Evolutionary conservation across 2,888 invertebrate genomes (phyloP).

Genomic region (Lasioglossum figueresi): DNA sequence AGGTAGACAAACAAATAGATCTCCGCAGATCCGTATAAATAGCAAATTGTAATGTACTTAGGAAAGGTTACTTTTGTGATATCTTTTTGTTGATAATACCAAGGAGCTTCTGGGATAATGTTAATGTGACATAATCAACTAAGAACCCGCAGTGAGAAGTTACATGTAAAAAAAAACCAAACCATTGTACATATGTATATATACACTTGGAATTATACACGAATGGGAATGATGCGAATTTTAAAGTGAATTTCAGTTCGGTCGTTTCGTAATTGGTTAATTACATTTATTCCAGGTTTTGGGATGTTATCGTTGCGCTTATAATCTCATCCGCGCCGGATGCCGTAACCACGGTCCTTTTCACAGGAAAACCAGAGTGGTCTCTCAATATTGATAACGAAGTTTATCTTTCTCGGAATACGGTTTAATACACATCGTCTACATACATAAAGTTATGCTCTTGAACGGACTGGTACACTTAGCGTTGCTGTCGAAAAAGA

Average conservation of each 20-base stretch:
- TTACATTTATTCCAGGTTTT: background rate
- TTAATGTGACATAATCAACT: slow-evolving; percentile 1
- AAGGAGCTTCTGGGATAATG: background rate
- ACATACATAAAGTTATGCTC: no score
- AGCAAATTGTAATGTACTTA: background rate
- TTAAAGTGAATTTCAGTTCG: slow-evolving; percentile 33
- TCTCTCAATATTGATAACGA: slow-evolving; percentile 29
- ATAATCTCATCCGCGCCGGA: background rate
- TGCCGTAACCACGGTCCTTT: background rate
- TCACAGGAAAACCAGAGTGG: slow-evolving; percentile 38
- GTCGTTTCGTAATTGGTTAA: background rate
- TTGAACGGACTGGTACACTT: no score
- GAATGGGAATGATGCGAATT: slow-evolving; percentile 49
- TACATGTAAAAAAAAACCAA: slow-evolving; percentile 31
- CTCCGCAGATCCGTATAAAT: background rate
- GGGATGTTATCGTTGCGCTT: slow-evolving; percentile 12
- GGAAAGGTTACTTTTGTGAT: background rate
- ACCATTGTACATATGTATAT: slow-evolving; percentile 54
- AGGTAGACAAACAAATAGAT: background rate
- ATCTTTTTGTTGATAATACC: background rate
- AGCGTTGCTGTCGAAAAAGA: no score
- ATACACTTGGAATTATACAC: slow-evolving; percentile 24
- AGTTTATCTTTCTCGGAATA: slow-evolving; percentile 15
- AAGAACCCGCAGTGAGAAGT: slow-evolving; percentile 24
- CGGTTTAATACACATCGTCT: slow-evolving; percentile 7